These are phyloP conservation scores for Cossypha polioptera DNA, from an alignment of 2,797 vertebrate species.

Conservation along the genomic window DNA sequence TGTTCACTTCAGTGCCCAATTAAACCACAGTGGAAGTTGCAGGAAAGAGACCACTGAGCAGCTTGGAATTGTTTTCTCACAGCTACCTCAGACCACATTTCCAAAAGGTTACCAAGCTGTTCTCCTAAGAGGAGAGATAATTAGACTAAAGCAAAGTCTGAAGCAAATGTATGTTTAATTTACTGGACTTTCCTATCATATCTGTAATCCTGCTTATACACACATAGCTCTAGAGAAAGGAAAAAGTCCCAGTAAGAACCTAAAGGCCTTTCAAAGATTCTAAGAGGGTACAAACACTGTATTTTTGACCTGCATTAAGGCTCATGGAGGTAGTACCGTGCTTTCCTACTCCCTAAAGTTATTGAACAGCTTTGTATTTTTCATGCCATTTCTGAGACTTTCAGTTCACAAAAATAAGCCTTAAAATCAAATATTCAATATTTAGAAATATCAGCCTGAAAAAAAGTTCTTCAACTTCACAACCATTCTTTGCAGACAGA, in stretches of 20 bases:
- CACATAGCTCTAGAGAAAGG: not conserved
- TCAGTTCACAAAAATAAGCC: not conserved
- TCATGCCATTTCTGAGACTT: not conserved
- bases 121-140: not conserved
- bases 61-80: not conserved
- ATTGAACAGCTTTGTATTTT: not conserved
- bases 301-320: not conserved
- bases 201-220: not conserved
- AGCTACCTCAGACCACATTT: not conserved
- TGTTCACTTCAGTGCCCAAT: not conserved
- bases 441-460: not conserved
- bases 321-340: not conserved
- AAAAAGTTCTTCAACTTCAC: not conserved
- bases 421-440: slow-evolving; percentile 2
- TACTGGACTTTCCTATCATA: not conserved
- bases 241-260: not conserved
- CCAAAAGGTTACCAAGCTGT: not conserved
- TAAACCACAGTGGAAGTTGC: not conserved
- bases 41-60: not conserved
- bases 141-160: not conserved
- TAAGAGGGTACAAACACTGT: not conserved
- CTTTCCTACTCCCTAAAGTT: not conserved
- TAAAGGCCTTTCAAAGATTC: not conserved
- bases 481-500: not conserved
- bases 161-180: not conserved